These are phyloP conservation scores for Sebastes baramenuke DNA, from an alignment of 2,797 vertebrate genomes.

Conservation along the genomic window DNA sequence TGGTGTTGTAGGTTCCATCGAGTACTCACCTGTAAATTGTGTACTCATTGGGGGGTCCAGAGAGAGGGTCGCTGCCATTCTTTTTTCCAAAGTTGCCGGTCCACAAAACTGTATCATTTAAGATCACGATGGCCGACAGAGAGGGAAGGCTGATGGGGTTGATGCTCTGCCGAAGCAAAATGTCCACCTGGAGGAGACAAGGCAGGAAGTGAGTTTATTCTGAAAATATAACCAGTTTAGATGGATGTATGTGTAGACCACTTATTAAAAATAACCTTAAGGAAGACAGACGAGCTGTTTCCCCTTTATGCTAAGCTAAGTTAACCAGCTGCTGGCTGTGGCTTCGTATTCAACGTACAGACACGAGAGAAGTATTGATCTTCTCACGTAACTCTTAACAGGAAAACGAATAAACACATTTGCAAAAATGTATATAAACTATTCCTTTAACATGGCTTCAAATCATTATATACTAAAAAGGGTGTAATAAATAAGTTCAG, in stretches of 20 bases:
- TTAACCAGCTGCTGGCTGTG: neutral
- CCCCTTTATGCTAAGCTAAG: neutral
- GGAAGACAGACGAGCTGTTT: neutral
- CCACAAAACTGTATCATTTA: conserved; percentile 95
- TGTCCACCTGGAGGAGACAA: conserved; percentile 84
- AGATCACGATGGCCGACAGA: conserved; percentile 90
- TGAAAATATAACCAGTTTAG: neutral
- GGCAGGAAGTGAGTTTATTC: neutral
- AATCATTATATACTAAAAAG: neutral
- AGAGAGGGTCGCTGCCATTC: conserved; percentile 87
- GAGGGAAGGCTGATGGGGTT: conserved; percentile 86
- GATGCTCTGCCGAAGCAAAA: conserved; percentile 83
- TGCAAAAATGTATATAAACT: neutral
- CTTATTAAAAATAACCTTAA: neutral
- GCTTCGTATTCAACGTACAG: neutral
- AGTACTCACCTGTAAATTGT: conserved; percentile 91
- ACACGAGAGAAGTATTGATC: neutral
- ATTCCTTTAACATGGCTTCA: neutral
- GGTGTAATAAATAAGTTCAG: neutral
- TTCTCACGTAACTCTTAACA: neutral
- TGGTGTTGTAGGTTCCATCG: neutral
- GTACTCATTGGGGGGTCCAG: conserved; percentile 90
- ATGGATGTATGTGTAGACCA: neutral
- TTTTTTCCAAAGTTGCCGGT: conserved; percentile 94
- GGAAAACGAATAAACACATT: neutral